These are phyloP conservation scores for Brachionus rubens DNA, from an alignment of 1,140 invertebrate genomes.

Conservation along the genomic window DNA sequence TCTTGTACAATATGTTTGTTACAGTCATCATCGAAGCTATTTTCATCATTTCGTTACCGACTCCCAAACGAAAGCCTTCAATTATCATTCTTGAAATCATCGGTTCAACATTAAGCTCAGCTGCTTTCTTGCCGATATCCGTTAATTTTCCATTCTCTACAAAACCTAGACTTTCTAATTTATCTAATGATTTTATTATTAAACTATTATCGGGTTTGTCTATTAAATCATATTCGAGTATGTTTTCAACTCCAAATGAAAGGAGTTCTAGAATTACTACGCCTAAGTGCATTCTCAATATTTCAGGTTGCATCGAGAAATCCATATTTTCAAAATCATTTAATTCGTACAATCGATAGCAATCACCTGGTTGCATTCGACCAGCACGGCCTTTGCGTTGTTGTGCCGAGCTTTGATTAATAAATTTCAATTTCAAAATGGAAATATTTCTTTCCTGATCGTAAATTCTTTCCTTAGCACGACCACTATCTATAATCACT, in stretches of 20 bases:
- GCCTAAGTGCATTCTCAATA: constrained; percentile 52
- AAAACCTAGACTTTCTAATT: too few relatives aligned
- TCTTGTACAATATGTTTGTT: too few relatives aligned
- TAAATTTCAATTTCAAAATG: constrained; percentile 48
- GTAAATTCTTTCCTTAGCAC: constrained; percentile 54
- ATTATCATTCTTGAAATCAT: too few relatives aligned
- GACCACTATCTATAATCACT: constrained; percentile 57
- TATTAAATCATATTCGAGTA: constrained; percentile 53
- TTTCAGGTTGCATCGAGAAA: constrained; percentile 51
- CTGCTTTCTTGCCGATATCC: too few relatives aligned
- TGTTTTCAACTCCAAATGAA: constrained; percentile 50
- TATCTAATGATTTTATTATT: too few relatives aligned
- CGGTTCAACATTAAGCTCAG: too few relatives aligned
- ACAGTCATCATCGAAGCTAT: too few relatives aligned
- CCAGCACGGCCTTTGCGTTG: constrained; percentile 57
- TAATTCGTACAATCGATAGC: constrained; percentile 54
- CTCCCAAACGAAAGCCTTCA: too few relatives aligned
- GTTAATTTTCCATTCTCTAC: too few relatives aligned
- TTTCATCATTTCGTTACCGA: too few relatives aligned
- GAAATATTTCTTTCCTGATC: constrained; percentile 53
- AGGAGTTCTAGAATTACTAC: constrained; percentile 53
- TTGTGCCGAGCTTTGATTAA: constrained; percentile 54
- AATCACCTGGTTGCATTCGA: constrained; percentile 52
- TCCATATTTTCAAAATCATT: constrained; percentile 51
- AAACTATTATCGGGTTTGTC: constrained; percentile 49